Percentiles rank a stretch among this genome's conserved stretches.
phyloP scores from a whole-genome alignment of 2,888 invertebrate genomes.

The Oxycera nigricornis region DNA sequence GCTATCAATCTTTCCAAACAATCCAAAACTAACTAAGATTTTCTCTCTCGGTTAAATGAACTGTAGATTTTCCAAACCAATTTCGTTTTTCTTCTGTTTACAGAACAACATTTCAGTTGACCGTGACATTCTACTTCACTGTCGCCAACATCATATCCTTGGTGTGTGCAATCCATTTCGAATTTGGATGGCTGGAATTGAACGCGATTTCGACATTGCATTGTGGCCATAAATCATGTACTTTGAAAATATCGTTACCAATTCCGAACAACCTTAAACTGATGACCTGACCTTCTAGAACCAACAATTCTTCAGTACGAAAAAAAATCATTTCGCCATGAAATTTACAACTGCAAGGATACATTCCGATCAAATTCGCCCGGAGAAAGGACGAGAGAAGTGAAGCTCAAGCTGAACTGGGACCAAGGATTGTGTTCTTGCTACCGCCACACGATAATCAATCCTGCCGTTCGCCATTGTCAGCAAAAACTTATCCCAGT shows the following conservation, averaged over 20 bases:
- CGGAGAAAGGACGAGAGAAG: neutral
- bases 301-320: no score
- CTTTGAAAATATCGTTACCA: neutral
- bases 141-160: neutral
- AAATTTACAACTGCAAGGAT: neutral
- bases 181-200: neutral
- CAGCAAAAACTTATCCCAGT: neutral
- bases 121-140: neutral
- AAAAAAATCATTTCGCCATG: neutral
- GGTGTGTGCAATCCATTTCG: neutral
- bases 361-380: neutral
- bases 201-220: neutral
- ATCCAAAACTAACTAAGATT: no score
- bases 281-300: conserved; percentile 15
- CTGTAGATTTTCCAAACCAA: neutral
- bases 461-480: neutral
- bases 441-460: neutral
- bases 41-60: neutral
- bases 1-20: no score
- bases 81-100: neutral
- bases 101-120: neutral
- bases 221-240: neutral
- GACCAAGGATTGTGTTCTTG: neutral
- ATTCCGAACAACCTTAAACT: conserved; percentile 21
- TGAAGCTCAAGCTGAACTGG: neutral